Conservation (phyloP, 2,888 invertebrate species). For the Drosophila macrothrix region DNA sequence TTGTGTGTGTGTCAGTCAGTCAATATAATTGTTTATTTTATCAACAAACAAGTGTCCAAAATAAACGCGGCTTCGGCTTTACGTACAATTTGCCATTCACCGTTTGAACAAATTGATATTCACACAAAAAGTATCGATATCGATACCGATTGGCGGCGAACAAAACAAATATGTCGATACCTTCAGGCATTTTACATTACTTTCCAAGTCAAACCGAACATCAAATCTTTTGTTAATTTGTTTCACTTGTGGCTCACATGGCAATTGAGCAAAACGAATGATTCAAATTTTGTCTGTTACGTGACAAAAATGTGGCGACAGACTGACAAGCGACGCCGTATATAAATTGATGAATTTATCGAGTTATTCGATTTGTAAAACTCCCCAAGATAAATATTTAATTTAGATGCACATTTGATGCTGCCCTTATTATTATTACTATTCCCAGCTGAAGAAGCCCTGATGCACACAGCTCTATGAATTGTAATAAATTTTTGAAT, state of each 20-base stretch:
- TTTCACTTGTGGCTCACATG: neutral
- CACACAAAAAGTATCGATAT: neutral
- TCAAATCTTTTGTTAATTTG: neutral
- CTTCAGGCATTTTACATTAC: neutral
- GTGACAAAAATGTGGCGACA: conserved; percentile 13
- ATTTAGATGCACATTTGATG: conserved; percentile 1
- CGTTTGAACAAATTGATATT: neutral
- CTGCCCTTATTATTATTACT: neutral
- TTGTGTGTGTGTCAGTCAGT: conserved; percentile 1
- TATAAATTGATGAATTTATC: conserved; percentile 7
- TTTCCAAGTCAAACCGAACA: neutral
- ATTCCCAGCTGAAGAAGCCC: neutral
- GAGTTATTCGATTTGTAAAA: neutral
- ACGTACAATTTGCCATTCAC: conserved; percentile 35
- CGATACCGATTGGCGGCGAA: conserved; percentile 1
- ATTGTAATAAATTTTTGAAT: conserved; percentile 49
- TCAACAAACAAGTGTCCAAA: conserved; percentile 1
- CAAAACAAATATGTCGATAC: neutral
- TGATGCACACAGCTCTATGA: neutral
- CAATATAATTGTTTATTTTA: conserved; percentile 31
- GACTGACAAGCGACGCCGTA: neutral
- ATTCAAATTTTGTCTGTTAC: neutral
- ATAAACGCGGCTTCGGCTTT: conserved; percentile 37
- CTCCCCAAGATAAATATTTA: neutral
- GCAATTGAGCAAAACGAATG: neutral